A percentile compares a stretch with the other conserved stretches of the same genome.
phyloP scores from a whole-genome alignment of 2,113 vertebrate species.

The Atractosteus spatula region DNA sequence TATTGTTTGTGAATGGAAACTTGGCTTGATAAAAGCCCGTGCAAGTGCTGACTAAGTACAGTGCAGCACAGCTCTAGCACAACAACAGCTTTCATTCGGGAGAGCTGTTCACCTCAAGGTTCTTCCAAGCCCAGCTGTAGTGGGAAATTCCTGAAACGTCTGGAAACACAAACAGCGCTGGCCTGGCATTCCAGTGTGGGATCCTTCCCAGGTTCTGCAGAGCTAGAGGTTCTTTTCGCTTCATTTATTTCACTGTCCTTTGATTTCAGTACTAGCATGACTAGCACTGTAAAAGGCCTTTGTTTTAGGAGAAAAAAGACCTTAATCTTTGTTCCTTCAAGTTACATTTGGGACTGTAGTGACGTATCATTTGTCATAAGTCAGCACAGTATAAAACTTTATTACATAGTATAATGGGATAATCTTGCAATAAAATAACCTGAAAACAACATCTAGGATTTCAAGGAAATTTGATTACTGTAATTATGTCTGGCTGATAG shows the following conservation, averaged over 20 bases:
- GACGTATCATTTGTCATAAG: constrained; percentile 30
- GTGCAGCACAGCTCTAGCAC: constrained; percentile 56
- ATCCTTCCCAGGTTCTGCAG: too few species aligned
- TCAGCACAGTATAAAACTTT: constrained; percentile 52
- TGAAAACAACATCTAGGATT: constrained; percentile 47
- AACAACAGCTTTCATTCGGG: constrained; percentile 54
- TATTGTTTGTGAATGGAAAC: constrained; percentile 72
- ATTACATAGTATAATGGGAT: constrained; percentile 58
- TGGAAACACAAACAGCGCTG: constrained; percentile 71
- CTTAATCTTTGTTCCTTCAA: too few species aligned
- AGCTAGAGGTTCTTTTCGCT: too few species aligned
- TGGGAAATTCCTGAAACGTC: constrained; percentile 69
- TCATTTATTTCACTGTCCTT: too few species aligned
- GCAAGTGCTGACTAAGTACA: constrained; percentile 62
- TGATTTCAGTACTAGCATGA: background rate
- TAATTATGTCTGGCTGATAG: constrained; percentile 59
- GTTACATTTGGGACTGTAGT: background rate
- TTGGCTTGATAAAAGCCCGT: constrained; percentile 59
- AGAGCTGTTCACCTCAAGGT: constrained; percentile 50
- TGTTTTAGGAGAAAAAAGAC: background rate
- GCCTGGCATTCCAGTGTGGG: constrained; percentile 5
- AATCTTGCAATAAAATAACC: constrained; percentile 50
- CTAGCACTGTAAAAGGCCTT: background rate
- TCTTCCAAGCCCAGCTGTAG: constrained; percentile 47
- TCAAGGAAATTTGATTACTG: constrained; percentile 61